Conservation (phyloP, 2,113 vertebrate genomes). For the Nanorana parkeri region DNA sequence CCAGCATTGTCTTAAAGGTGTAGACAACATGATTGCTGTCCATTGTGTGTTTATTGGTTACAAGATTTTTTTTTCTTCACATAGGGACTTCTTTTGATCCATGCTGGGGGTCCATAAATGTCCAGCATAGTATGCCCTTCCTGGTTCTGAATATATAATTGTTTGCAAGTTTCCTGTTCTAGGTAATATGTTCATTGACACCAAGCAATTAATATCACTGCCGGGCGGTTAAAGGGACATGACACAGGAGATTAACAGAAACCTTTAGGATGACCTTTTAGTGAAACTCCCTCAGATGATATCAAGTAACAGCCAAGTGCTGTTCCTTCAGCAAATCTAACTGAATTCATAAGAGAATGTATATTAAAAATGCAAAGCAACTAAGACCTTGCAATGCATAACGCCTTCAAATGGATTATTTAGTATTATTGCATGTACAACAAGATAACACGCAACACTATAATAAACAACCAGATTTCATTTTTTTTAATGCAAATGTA, state of each 20-base stretch:
- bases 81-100: conserved; percentile 39
- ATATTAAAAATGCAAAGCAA: neutral
- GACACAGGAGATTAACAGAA: conserved; percentile 52
- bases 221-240: conserved; percentile 47
- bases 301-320: conserved; percentile 38
- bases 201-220: conserved; percentile 51
- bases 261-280: conserved; percentile 51
- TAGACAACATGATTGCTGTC: conserved; percentile 28
- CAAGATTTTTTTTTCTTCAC: conserved; percentile 9
- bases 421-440: no score
- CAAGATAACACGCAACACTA: neutral
- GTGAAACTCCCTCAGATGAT: conserved; percentile 26
- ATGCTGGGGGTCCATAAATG: conserved; percentile 42
- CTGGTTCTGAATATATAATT: conserved; percentile 55
- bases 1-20: conserved; percentile 1
- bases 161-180: conserved; percentile 54
- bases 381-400: neutral
- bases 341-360: conserved; percentile 9
- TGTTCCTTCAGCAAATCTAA: conserved; percentile 4
- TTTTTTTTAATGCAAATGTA: no score
- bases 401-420: neutral
- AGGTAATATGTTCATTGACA: conserved; percentile 50
- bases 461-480: no score
- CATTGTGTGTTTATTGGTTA: conserved; percentile 41
- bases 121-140: conserved; percentile 36